A percentile compares a stretch with the other conserved stretches of the same genome.
Conservation (phyloP, 1,140 invertebrate species). For the Drosophila funebris region DNA sequence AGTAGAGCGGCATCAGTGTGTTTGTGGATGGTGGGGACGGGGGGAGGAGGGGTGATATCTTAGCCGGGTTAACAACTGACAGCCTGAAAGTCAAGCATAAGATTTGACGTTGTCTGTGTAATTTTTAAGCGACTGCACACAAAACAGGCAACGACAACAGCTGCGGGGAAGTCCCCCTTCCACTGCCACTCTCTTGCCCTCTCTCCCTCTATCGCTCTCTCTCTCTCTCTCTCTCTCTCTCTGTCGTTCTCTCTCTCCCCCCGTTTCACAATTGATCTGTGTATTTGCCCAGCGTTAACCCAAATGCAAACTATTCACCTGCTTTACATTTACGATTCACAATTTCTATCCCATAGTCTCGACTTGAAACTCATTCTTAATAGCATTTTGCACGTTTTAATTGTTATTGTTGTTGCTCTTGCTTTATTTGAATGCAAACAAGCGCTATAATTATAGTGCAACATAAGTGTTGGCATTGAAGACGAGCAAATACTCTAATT, state of each 20-base stretch:
- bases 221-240: background rate
- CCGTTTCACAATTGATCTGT: constrained; percentile 25
- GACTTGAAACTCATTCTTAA: constrained; percentile 20
- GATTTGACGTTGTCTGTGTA: constrained; percentile 61
- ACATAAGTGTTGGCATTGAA: background rate
- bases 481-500: constrained; percentile 18
- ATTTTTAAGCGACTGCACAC: constrained; percentile 45
- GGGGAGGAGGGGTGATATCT: constrained; percentile 30
- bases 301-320: constrained; percentile 16
- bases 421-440: constrained; percentile 30
- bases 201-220: background rate
- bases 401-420: constrained; percentile 26
- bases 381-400: constrained; percentile 44
- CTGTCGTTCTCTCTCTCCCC: background rate
- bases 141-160: constrained; percentile 37
- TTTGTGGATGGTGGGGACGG: too few species aligned
- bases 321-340: background rate
- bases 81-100: constrained; percentile 61
- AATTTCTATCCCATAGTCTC: constrained; percentile 25
- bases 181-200: too few species aligned
- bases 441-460: constrained; percentile 34
- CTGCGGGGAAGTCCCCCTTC: constrained; percentile 26
- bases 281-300: constrained; percentile 12
- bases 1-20: too few species aligned
- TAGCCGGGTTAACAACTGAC: constrained; percentile 51